Base-by-base conservation (phyloP, 2,888 invertebrate species). In the Biston betularia region DNA sequence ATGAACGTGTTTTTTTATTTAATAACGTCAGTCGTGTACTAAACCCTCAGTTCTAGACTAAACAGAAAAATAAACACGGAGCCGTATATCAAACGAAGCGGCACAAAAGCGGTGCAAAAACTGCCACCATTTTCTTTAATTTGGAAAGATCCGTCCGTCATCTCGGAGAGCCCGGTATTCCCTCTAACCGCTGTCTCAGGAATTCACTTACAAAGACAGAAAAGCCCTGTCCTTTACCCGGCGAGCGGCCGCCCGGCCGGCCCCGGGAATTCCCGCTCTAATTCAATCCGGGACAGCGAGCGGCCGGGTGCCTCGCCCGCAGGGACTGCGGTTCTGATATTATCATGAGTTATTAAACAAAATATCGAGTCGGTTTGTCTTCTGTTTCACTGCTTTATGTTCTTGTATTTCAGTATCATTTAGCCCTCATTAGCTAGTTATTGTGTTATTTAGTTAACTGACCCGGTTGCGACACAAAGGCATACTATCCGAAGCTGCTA, bases 241-340 rank as follows among this genome's bases (percentile, higher is more conserved):
- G 52, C 10, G 49, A 14, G 52, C 33, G n/a, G 56, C 52, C 15
- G 58, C 61, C 68, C 57, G 63, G 52, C 14, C 63, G 42, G 60
- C 46, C 59, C 54, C 66, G 66, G 55, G 61, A 52, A 54, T 68
- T 55, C 68, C 69, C 69, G 60, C 40, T 58, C 50, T 69, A 68
- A 74, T 74, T 74, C 71, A 66, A 73, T 71, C 73, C 67, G 66
- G 69, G 65, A 57, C 69, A 57, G 34, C 63, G 54, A n/a, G 33
- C 48, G 55, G 49, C 4, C 42, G 11, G 45, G 35, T 45, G 46
- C 54, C 14, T 14, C 14, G 14, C 65, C 33, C 56, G 33, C 44
- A 40, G 53, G 24, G 52, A 40, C 61, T 15, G 49, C 48, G 49
- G n/a, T 0, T 24, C 34, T 35, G 12, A 38, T 60, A 15, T 35